Percentiles rank a stretch among this genome's conserved stretches.
Conservation (phyloP, 2,888 invertebrate genomes). For the Amblyjoppa fuscipennis region DNA sequence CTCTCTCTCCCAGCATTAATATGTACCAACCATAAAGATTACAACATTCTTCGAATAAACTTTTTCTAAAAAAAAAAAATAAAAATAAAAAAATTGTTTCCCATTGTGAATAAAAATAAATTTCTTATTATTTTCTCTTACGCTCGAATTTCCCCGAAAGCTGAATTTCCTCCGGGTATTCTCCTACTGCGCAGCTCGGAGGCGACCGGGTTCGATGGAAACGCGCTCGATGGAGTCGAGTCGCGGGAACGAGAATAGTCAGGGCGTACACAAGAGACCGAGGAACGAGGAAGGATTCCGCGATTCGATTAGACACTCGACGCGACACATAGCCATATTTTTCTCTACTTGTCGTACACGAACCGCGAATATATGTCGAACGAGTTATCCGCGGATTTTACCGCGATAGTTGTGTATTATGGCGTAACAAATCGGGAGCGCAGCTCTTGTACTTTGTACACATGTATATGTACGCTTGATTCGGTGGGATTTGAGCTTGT, state of each 20-base stretch:
- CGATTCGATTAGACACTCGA: slow-evolving; percentile 58
- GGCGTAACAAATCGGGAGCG: slow-evolving; percentile 46
- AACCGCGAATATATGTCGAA: slow-evolving; percentile 17
- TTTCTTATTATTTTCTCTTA: neutral
- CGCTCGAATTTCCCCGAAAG: neutral
- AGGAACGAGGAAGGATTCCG: slow-evolving; percentile 62
- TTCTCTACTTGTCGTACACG: neutral
- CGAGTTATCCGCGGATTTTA: slow-evolving; percentile 18
- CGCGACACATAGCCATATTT: slow-evolving; percentile 29
- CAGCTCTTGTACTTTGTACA: slow-evolving; percentile 15
- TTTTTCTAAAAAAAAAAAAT: neutral
- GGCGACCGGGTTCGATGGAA: neutral
- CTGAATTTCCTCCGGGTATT: neutral
- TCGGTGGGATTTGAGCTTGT: neutral
- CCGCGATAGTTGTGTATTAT: slow-evolving; percentile 25
- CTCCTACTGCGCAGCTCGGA: slow-evolving; percentile 3
- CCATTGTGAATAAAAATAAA: neutral
- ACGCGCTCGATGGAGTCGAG: slow-evolving; percentile 19
- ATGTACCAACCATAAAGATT: slow-evolving; percentile 53
- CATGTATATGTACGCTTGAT: slow-evolving; percentile 15
- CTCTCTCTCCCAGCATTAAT: slow-evolving; percentile 27
- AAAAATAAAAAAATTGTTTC: neutral
- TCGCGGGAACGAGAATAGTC: slow-evolving; percentile 12
- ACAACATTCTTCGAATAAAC: slow-evolving; percentile 46
- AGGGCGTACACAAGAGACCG: slow-evolving; percentile 27